Evolutionary conservation across 2,888 invertebrate genomes (phyloP).

Genomic region (Himalopsyche tibetana): DNA sequence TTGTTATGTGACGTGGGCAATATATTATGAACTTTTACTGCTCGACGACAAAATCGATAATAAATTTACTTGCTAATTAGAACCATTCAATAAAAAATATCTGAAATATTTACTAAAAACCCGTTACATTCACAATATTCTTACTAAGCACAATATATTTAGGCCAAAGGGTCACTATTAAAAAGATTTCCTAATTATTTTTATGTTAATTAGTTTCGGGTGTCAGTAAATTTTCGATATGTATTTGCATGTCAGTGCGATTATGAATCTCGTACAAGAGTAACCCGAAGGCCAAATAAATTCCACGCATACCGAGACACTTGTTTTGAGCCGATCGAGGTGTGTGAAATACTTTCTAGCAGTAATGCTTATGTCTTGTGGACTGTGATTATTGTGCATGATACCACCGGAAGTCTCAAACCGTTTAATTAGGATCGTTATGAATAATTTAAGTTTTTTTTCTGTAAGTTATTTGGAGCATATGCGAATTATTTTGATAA

Average conservation of each 20-base stretch:
- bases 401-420: neutral
- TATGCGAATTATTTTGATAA: too few relatives aligned
- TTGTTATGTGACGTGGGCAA: too few relatives aligned
- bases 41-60: too few relatives aligned
- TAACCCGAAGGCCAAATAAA: conserved; percentile 31
- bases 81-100: too few relatives aligned
- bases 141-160: neutral
- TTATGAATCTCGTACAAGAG: conserved; percentile 22
- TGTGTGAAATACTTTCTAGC: conserved; percentile 13
- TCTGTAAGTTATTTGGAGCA: too few relatives aligned
- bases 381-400: neutral
- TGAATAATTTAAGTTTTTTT: too few relatives aligned
- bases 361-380: neutral
- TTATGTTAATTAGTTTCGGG: conserved; percentile 15
- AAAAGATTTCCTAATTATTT: neutral
- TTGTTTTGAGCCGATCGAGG: conserved; percentile 31
- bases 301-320: conserved; percentile 31
- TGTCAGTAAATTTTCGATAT: neutral
- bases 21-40: too few relatives aligned
- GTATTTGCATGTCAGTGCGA: conserved; percentile 7
- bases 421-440: neutral
- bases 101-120: neutral
- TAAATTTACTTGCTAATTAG: too few relatives aligned
- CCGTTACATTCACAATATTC: neutral
- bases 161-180: conserved; percentile 28